Conservation (phyloP, 2,888 invertebrate genomes). For the Microctonus brassicae region DNA sequence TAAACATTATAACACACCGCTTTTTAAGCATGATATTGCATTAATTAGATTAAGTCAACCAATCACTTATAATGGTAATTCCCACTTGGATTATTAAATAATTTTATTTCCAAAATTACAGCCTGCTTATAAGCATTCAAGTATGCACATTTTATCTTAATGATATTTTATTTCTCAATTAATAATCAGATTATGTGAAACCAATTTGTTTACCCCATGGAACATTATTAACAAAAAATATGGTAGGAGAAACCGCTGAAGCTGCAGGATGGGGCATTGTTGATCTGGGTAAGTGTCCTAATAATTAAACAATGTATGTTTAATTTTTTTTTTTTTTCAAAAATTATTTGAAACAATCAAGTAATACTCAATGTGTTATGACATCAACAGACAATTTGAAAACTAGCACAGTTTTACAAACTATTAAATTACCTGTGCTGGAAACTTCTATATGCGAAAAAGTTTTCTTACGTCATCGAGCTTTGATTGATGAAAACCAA, state of each 20-base stretch:
- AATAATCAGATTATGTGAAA: conserved; percentile 61
- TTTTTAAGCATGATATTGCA: conserved; percentile 66
- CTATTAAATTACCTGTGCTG: conserved; percentile 69
- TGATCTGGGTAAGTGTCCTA: conserved; percentile 54
- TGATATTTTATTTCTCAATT: neutral
- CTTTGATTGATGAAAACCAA: conserved; percentile 63
- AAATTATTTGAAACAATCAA: neutral
- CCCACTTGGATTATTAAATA: too few relatives aligned
- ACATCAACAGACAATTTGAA: conserved; percentile 47
- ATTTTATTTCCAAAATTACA: too few relatives aligned
- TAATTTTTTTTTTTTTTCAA: neutral
- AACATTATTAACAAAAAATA: conserved; percentile 63
- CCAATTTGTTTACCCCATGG: conserved; percentile 74
- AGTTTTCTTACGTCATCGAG: conserved; percentile 41
- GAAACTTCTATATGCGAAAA: conserved; percentile 59
- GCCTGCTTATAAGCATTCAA: too few relatives aligned
- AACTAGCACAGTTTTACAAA: conserved; percentile 66
- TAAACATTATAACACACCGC: conserved; percentile 54
- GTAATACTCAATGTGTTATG: neutral
- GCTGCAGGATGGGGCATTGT: conserved; percentile 75
- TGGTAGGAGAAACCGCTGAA: conserved; percentile 68
- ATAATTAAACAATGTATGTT: neutral
- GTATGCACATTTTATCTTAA: neutral
- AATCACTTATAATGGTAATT: conserved; percentile 59
- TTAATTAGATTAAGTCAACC: conserved; percentile 60